phyloP scores from a whole-genome alignment of 1,140 invertebrate species.

The Pseudomyrmex pallidus region DNA sequence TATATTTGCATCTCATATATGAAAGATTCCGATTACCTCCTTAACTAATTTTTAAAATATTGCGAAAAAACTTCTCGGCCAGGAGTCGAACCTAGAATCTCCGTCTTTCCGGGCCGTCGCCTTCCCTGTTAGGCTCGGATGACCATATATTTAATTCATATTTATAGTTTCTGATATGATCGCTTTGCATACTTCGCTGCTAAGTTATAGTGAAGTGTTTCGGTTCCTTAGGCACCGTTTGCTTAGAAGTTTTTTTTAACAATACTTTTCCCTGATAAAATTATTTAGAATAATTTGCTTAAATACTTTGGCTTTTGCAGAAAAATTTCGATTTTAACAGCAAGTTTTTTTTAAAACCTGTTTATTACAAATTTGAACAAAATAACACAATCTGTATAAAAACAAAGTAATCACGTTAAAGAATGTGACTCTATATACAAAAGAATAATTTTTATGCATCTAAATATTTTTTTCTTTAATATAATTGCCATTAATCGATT shows the following conservation, averaged over 20 bases:
- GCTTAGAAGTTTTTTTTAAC: constrained; percentile 44
- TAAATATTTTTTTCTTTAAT: not conserved
- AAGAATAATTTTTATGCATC: not conserved
- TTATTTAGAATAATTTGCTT: constrained; percentile 53
- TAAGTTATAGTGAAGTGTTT: not conserved
- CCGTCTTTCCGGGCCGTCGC: too few species aligned
- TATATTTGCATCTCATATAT: too few species aligned
- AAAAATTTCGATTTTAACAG: constrained; percentile 23
- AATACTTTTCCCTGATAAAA: constrained; percentile 47
- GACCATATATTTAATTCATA: too few species aligned
- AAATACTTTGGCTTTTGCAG: not conserved
- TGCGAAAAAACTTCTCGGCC: too few species aligned
- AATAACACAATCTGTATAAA: not conserved
- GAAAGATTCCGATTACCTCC: too few species aligned
- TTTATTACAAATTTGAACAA: not conserved
- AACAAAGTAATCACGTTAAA: too few species aligned
- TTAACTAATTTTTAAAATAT: too few species aligned
- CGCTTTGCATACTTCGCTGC: constrained; percentile 6
- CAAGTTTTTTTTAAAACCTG: constrained; percentile 18
- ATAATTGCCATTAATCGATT: constrained; percentile 22
- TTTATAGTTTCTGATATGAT: not conserved
- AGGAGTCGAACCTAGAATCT: too few species aligned
- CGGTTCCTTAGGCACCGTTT: constrained; percentile 17
- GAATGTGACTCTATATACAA: not conserved
- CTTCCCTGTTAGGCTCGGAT: too few species aligned